phyloP scores from a whole-genome alignment of 2,797 vertebrate species.

The Chaetophractus vellerosus region DNA sequence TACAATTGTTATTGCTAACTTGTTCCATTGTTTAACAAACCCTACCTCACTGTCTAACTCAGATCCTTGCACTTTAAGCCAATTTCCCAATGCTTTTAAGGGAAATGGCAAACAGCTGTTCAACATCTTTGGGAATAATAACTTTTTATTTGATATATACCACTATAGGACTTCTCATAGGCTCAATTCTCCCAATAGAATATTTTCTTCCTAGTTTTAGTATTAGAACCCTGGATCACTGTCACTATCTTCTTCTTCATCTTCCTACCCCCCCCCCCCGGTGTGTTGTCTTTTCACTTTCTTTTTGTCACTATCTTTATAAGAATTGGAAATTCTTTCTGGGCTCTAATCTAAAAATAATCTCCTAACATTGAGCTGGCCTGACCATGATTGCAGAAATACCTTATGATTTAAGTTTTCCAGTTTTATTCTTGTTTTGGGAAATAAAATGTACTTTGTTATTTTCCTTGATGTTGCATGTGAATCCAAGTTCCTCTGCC shows the following conservation, averaged over 20 bases:
- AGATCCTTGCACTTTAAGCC: conserved; percentile 67
- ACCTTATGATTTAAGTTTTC: background rate
- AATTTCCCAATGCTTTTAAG: conserved; percentile 72
- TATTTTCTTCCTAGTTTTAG: background rate
- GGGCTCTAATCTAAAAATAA: background rate
- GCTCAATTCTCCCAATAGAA: background rate
- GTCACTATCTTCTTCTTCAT: background rate
- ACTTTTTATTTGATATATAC: conserved; percentile 22
- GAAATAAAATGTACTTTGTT: background rate
- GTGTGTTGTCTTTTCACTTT: too few relatives aligned
- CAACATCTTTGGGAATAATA: background rate
- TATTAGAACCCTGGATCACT: conserved; percentile 27
- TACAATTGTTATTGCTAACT: conserved; percentile 65
- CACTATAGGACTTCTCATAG: background rate
- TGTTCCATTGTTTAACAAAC: conserved; percentile 64
- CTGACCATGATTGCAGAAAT: background rate
- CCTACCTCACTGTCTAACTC: conserved; percentile 55
- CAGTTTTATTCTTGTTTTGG: background rate
- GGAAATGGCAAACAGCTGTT: conserved; percentile 78
- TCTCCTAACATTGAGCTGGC: background rate
- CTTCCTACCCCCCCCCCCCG: too few relatives aligned
- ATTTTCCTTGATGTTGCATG: background rate
- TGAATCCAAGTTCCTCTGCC: background rate
- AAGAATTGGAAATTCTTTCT: background rate
- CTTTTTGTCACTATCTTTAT: background rate